phyloP scores from a whole-genome alignment of 2,888 invertebrate genomes.

The Caenorhabditis sp. region DNA sequence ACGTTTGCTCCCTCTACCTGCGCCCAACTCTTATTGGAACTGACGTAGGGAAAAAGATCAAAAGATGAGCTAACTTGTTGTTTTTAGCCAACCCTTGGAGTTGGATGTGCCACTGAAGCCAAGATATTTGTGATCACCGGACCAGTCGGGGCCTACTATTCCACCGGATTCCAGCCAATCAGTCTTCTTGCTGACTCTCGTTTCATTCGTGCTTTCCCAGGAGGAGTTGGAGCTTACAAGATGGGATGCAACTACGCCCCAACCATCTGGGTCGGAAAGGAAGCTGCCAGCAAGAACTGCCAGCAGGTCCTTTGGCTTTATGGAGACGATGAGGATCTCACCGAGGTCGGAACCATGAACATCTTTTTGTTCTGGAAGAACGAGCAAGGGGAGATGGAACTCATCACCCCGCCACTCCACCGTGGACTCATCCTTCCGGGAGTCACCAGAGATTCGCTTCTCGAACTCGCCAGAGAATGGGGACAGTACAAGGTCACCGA shows the following conservation, averaged over 20 bases:
- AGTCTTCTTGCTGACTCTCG: slow-evolving; percentile 92
- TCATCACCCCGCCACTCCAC: slow-evolving; percentile 92
- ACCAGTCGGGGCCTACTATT: slow-evolving; percentile 95
- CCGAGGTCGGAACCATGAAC: slow-evolving; percentile 99
- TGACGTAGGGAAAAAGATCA: slow-evolving; percentile 87
- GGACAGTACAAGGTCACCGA: slow-evolving; percentile 90
- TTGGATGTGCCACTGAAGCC: slow-evolving; percentile 91
- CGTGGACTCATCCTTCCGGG: slow-evolving; percentile 96
- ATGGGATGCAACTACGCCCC: slow-evolving; percentile 89
- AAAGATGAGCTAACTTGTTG: background rate
- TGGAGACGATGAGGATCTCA: slow-evolving; percentile 94
- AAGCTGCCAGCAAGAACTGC: slow-evolving; percentile 89
- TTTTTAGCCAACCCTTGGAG: slow-evolving; percentile 92
- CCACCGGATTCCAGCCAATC: slow-evolving; percentile 85
- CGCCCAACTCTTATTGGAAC: slow-evolving; percentile 97
- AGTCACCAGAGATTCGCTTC: slow-evolving; percentile 92
- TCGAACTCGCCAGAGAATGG: slow-evolving; percentile 91
- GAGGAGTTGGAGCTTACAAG: slow-evolving; percentile 94
- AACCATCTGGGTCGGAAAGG: slow-evolving; percentile 85
- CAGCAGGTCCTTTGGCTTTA: slow-evolving; percentile 91
- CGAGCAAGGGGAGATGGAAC: slow-evolving; percentile 93
- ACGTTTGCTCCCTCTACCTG: slow-evolving; percentile 93
- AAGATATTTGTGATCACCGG: slow-evolving; percentile 93
- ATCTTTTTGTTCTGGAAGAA: slow-evolving; percentile 93
- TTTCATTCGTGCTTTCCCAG: slow-evolving; percentile 90